These are phyloP conservation scores for Tetragonula clypearis DNA, from an alignment of 1,140 invertebrate genomes.

Conservation along the genomic window DNA sequence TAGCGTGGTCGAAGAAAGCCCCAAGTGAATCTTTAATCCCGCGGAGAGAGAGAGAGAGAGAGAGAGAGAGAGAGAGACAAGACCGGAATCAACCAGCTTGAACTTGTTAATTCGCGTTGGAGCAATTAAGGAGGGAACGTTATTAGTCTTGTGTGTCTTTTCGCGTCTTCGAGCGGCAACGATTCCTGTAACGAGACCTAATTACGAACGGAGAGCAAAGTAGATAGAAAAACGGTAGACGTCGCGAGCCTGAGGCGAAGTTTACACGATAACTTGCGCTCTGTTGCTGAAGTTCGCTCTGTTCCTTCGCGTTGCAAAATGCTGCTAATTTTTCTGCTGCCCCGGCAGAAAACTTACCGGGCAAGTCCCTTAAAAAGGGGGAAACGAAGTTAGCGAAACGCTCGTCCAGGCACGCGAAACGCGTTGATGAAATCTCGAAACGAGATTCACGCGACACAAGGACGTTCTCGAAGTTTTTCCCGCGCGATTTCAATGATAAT, in stretches of 20 bases:
- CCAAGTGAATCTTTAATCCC: conserved; percentile 24
- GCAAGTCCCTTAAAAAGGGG: not conserved
- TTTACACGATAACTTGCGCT: not conserved
- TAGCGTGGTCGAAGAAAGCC: conserved; percentile 49
- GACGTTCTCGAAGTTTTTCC: too few relatives aligned
- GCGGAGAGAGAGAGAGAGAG: not conserved
- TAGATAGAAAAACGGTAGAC: not conserved
- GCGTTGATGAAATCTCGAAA: too few relatives aligned
- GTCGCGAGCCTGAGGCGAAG: not conserved
- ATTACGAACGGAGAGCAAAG: not conserved
- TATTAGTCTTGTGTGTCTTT: not conserved
- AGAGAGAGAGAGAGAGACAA: not conserved
- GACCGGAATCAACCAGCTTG: not conserved
- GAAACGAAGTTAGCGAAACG: not conserved
- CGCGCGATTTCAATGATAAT: too few relatives aligned
- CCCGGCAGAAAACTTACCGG: not conserved
- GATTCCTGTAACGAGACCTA: not conserved
- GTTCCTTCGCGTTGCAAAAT: not conserved
- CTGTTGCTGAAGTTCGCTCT: not conserved
- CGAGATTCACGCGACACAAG: too few relatives aligned
- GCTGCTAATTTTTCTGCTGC: not conserved
- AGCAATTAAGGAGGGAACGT: conserved; percentile 24
- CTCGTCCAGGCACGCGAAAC: too few relatives aligned
- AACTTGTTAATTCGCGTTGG: conserved; percentile 25
- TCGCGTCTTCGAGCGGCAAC: not conserved